Percentiles rank a stretch among this genome's conserved stretches.
These are phyloP conservation scores for Austrolebias charrua DNA, from an alignment of 2,797 vertebrate species.

Conservation along the genomic window DNA sequence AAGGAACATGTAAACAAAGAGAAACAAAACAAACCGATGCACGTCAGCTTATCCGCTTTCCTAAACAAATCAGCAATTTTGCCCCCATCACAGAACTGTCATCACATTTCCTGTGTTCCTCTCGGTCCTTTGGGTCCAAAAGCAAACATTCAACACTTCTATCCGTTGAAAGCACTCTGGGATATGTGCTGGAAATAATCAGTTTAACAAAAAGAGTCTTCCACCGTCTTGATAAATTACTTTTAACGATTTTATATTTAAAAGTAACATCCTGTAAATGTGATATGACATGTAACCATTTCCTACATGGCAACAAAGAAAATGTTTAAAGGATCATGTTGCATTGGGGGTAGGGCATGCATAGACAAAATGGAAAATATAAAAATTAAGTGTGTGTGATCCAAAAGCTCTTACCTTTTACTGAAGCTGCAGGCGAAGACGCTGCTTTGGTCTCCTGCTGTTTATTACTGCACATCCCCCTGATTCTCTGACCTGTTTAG, in stretches of 20 bases:
- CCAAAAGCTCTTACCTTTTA: constrained; percentile 35
- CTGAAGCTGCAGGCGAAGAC: constrained; percentile 31
- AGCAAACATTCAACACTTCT: constrained; percentile 34
- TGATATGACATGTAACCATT: not conserved
- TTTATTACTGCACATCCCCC: constrained; percentile 81
- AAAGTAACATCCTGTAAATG: not conserved
- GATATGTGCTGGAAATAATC: constrained; percentile 1
- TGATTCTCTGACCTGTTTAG: constrained; percentile 61
- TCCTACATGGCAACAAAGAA: not conserved
- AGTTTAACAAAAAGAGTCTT: not conserved
- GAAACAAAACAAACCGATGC: not conserved
- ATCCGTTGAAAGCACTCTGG: not conserved
- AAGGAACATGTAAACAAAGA: constrained; percentile 22
- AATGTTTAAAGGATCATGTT: not conserved
- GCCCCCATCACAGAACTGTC: constrained; percentile 18
- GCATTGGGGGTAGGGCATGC: not conserved
- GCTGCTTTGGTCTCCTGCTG: constrained; percentile 69
- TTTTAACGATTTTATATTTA: not conserved
- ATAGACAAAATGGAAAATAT: not conserved
- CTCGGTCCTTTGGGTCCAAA: constrained; percentile 28
- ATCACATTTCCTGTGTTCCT: constrained; percentile 33
- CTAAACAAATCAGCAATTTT: constrained; percentile 11
- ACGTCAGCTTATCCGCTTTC: constrained; percentile 2
- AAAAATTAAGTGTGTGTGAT: not conserved
- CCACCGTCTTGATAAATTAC: too few relatives aligned